These are phyloP conservation scores for Halichoeres trimaculatus DNA, from an alignment of 2,113 vertebrate genomes.

Conservation along the genomic window DNA sequence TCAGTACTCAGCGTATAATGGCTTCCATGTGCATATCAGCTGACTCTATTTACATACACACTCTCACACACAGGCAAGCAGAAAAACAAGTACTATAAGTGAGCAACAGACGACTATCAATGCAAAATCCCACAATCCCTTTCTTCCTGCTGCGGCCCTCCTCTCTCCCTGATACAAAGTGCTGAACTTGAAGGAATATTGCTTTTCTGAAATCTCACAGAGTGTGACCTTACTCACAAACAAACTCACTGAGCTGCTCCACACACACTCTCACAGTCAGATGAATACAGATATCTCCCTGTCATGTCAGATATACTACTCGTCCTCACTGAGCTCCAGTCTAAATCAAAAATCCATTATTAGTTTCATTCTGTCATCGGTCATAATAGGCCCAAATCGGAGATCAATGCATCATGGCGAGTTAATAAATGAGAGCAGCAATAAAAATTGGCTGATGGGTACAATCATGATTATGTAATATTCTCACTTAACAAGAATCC, in stretches of 20 bases:
- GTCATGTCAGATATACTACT: conserved; percentile 56
- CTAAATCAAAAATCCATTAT: conserved; percentile 72
- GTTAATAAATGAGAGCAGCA: conserved; percentile 58
- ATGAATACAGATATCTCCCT: conserved; percentile 67
- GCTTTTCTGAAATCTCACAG: conserved; percentile 70
- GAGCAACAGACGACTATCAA: conserved; percentile 57
- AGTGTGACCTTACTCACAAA: conserved; percentile 70
- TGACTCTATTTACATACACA: conserved; percentile 4
- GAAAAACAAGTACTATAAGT: conserved; percentile 23
- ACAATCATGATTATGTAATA: conserved; percentile 49
- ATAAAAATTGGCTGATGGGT: conserved; percentile 56
- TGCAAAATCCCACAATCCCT: conserved; percentile 46
- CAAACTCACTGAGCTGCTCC: conserved; percentile 40
- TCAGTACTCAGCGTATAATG: too few relatives aligned
- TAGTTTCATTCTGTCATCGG: conserved; percentile 58
- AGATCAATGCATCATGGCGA: conserved; percentile 49
- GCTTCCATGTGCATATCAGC: too few relatives aligned
- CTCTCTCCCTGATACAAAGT: conserved; percentile 38
- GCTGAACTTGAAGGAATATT: conserved; percentile 64
- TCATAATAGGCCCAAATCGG: conserved; percentile 57
- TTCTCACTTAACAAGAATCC: conserved; percentile 17
- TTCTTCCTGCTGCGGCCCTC: conserved; percentile 43
- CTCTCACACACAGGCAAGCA: conserved; percentile 16
- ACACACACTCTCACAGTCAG: conserved; percentile 26
- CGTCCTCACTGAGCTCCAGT: conserved; percentile 33